Evolutionary conservation across 2,113 vertebrate species (phyloP).

Genomic region (Orcinus orca): DNA sequence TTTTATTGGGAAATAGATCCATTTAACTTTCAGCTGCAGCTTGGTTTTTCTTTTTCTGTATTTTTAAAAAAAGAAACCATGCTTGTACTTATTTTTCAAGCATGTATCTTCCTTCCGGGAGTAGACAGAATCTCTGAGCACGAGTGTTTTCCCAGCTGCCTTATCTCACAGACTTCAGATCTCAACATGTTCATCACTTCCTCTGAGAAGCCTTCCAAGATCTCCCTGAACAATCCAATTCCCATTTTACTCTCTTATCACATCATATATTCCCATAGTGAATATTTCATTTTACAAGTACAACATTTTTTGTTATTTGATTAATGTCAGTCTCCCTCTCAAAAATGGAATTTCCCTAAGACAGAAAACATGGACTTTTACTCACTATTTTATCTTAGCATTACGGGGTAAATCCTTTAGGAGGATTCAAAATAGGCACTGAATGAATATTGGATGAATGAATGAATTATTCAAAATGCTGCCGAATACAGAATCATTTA

Average conservation of each 20-base stretch:
- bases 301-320: background rate
- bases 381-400: background rate
- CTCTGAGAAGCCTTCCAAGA: background rate
- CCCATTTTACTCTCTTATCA: background rate
- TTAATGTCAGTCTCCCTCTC: background rate
- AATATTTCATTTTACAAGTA: background rate
- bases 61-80: background rate
- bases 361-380: background rate
- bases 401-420: background rate
- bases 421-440: slow-evolving; percentile 7
- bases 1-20: background rate
- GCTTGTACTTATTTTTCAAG: background rate
- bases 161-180: background rate
- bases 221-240: background rate
- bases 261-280: background rate
- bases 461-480: slow-evolving; percentile 47
- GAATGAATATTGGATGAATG: slow-evolving; percentile 30
- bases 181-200: background rate
- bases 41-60: background rate
- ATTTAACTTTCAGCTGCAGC: background rate
- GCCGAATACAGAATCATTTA: background rate
- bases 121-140: background rate
- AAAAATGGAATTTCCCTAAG: background rate
- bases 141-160: fast-evolving
- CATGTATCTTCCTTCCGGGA: background rate